These are phyloP conservation scores for Pygathrix nemaeus DNA, from an alignment of 2,113 vertebrate species.

Conservation along the genomic window DNA sequence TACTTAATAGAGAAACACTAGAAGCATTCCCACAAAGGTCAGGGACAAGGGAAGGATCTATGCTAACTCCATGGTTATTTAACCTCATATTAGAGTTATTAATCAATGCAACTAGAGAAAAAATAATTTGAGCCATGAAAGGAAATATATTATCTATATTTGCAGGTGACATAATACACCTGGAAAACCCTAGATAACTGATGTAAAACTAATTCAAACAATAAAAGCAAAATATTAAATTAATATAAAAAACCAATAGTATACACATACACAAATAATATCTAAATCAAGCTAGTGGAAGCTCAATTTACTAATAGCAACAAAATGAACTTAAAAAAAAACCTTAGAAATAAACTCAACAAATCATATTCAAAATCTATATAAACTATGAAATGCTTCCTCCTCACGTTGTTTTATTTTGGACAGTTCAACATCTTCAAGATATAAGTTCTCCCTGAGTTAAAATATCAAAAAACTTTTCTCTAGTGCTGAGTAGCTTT, in stretches of 20 bases:
- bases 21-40: not conserved
- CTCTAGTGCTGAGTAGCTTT: not conserved
- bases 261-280: not conserved
- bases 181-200: not conserved
- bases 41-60: not conserved
- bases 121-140: not conserved
- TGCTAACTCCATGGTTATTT: not conserved
- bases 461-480: not conserved
- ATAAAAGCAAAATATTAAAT: not conserved
- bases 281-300: not conserved
- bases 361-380: not conserved
- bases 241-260: not conserved
- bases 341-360: not conserved
- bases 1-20: not conserved
- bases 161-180: not conserved
- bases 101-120: not conserved
- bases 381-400: not conserved
- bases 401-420: not conserved
- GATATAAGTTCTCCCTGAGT: not conserved
- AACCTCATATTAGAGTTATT: not conserved
- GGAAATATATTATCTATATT: not conserved
- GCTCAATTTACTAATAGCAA: not conserved
- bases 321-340: constrained; percentile 1
- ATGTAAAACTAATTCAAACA: not conserved
- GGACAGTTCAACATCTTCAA: not conserved